Base-by-base conservation (phyloP, 1,140 invertebrate species). In the Lepidostoma basale region DNA sequence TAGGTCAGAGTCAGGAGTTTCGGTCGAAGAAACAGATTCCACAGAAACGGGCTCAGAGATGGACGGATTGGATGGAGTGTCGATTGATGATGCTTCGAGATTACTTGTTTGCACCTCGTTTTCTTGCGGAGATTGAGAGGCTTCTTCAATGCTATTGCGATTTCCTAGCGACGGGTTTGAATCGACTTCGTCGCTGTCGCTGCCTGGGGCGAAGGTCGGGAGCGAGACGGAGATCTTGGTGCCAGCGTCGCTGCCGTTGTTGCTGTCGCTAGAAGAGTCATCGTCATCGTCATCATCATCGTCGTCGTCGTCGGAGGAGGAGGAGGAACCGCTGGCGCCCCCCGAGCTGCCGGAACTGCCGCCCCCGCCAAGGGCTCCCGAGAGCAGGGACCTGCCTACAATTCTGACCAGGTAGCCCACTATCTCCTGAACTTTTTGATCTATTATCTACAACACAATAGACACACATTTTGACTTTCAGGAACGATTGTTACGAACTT, bases 371-470 rank as follows among this genome's bases (percentile, higher is more conserved):
- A 88, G 78, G 67, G 85, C 80, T 66, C 79, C 81, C 23, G 85
- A 82, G 54, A 91, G 82, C 22, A 91, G 75, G 33, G 86, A 81
- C 14, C 89, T 88, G 9, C 90, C 90, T 74, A 91, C 81, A 23
- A 87, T 80, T 72, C 87, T 85, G 76, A 92, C 84, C 73, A 91
- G 75, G 75, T 87, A 83, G 74, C 87, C 83, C 68, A 88, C 86
- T 76, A 92, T 85, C 78, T 85, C 79, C 83, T 90, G 90, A 78
- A 90, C 88, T 81, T 89, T 90, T 78, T 88, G 82, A 85, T 91
- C 89, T 82, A 92, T 85, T 83, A 90, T 88, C 90, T 91, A 90
- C 76, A 88, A 83, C 80, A 72, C 56, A 68, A 73, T 67, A 10
- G n/a, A 59, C 28, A 64, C 39, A 44, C 25, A 54, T 62, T 40